These are phyloP conservation scores for Antennarius maculatus DNA, from an alignment of 2,797 vertebrate genomes.

Conservation along the genomic window DNA sequence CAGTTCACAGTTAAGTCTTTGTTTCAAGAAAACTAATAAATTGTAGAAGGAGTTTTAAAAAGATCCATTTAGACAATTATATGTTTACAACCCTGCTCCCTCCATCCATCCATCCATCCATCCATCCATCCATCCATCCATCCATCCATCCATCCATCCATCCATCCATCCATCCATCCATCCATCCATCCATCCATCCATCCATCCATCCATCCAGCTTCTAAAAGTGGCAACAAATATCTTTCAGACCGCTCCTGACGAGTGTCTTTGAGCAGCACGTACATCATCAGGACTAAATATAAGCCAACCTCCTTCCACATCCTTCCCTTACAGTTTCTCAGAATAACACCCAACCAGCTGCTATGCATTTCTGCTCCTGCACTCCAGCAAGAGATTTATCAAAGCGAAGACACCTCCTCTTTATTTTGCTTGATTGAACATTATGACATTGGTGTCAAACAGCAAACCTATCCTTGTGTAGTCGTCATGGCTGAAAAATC, in stretches of 20 bases:
- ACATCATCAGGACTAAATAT: conserved; percentile 72
- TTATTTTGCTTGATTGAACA: conserved; percentile 25
- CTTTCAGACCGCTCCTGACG: conserved; percentile 26
- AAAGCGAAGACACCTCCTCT: conserved; percentile 11
- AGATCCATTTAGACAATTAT: neutral
- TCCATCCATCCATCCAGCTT: conserved; percentile 15
- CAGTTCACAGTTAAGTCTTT: neutral
- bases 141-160: conserved; percentile 8
- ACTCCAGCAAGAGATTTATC: conserved; percentile 27
- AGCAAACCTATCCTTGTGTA: neutral
- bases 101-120: conserved; percentile 11
- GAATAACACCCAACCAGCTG: conserved; percentile 65
- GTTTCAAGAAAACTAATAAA: neutral
- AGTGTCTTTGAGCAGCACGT: conserved; percentile 30
- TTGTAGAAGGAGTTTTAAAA: neutral
- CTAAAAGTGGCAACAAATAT: conserved; percentile 21
- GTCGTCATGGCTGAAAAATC: conserved; percentile 26
- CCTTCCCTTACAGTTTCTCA: conserved; percentile 41
- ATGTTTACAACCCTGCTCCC: neutral
- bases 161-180: conserved; percentile 1
- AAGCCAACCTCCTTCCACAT: conserved; percentile 68
- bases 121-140: conserved; percentile 7
- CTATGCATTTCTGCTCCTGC: conserved; percentile 55
- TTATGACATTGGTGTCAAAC: conserved; percentile 9
- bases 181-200: conserved; percentile 12